Evolutionary conservation across 2,113 vertebrate species (phyloP).

Genomic region (Mystacornis crossleyi): DNA sequence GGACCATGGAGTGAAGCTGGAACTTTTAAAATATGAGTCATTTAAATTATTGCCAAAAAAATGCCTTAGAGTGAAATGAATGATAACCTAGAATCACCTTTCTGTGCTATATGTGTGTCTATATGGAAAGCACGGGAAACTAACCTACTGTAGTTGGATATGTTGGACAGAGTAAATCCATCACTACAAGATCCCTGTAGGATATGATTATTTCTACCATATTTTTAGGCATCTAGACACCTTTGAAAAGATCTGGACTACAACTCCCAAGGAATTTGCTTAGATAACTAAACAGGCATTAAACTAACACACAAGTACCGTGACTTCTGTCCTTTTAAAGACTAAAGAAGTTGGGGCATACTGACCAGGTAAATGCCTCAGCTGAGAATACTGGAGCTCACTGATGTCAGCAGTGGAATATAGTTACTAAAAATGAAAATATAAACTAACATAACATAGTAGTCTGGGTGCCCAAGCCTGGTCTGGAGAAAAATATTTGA

Average conservation of each 20-base stretch:
- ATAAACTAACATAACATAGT: not conserved
- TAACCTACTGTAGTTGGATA: not conserved
- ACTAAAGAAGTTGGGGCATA: not conserved
- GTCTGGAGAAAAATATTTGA: not conserved
- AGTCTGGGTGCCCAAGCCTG: not conserved
- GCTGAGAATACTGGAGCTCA: not conserved
- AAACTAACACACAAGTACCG: not conserved
- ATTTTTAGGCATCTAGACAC: not conserved
- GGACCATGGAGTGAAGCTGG: not conserved
- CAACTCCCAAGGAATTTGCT: not conserved
- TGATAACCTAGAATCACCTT: not conserved
- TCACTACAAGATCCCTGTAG: not conserved
- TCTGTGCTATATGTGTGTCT: not conserved
- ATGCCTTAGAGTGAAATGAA: not conserved
- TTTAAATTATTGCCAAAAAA: not conserved
- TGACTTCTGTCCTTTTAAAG: not conserved
- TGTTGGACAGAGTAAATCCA: not conserved
- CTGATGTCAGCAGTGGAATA: not conserved
- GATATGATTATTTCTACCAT: not conserved
- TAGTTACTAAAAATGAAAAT: not conserved
- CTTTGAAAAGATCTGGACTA: not conserved
- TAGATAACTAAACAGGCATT: not conserved
- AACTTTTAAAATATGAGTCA: not conserved
- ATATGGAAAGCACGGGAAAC: not conserved
- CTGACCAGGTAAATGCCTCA: not conserved